These are phyloP conservation scores for Neodon shergylaensis DNA, from an alignment of 2,113 vertebrate genomes.

Conservation along the genomic window DNA sequence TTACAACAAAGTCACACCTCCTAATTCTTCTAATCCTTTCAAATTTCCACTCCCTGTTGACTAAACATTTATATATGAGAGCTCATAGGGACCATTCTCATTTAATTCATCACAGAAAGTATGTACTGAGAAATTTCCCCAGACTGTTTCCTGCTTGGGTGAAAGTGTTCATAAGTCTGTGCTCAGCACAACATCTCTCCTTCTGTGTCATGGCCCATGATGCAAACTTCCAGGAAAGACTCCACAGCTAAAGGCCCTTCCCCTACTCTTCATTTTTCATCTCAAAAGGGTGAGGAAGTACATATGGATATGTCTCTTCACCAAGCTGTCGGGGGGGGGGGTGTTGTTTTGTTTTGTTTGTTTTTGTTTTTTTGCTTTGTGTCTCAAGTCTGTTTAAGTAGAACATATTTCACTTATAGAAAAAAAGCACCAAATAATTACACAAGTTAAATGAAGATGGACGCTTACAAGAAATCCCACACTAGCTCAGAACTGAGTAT, in stretches of 20 bases:
- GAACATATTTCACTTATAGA: neutral
- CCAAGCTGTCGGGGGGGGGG: neutral
- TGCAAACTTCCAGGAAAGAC: neutral
- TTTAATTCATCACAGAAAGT: neutral
- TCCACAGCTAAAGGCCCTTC: neutral
- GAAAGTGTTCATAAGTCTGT: neutral
- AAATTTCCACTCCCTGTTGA: neutral
- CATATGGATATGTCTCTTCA: neutral
- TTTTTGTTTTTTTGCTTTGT: neutral
- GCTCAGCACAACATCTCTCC: neutral
- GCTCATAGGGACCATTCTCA: neutral
- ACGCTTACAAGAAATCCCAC: no score
- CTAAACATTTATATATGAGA: neutral
- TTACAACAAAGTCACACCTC: neutral
- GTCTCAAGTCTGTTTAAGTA: neutral
- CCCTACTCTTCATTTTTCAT: neutral
- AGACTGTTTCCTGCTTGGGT: neutral
- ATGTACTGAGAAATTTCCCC: neutral
- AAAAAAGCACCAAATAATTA: neutral
- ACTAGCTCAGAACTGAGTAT: no score
- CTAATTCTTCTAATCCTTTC: neutral
- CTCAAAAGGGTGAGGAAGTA: neutral
- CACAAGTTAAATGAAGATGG: neutral
- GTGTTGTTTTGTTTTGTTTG: no score
- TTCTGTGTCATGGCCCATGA: neutral